Conservation (phyloP, 2,797 vertebrate genomes). For the Pygocentrus nattereri region DNA sequence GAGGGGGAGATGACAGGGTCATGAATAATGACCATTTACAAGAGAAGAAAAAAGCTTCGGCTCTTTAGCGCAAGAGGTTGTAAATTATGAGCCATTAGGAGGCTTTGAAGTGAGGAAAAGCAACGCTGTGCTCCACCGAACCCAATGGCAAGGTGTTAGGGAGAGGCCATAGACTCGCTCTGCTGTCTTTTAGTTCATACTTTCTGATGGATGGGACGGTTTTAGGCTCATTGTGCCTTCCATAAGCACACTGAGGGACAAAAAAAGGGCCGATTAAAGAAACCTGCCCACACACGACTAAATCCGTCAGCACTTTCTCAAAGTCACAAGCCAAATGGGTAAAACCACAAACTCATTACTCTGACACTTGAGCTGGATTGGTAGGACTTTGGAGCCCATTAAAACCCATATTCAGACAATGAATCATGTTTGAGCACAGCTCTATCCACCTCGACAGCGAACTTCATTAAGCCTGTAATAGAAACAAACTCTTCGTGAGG, state of each 20-base stretch:
- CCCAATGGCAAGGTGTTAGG: constrained; percentile 26
- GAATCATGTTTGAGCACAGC: not conserved
- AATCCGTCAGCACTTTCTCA: not conserved
- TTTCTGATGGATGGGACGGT: constrained; percentile 5
- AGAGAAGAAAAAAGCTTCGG: constrained; percentile 41
- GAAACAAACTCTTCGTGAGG: not conserved
- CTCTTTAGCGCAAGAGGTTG: constrained; percentile 53
- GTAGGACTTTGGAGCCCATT: not conserved
- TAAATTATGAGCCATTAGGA: constrained; percentile 65
- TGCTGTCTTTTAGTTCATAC: not conserved
- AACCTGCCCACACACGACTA: constrained; percentile 14
- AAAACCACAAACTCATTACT: constrained; percentile 4
- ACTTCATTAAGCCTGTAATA: not conserved
- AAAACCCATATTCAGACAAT: not conserved
- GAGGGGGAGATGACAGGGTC: constrained; percentile 59
- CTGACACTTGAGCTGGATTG: not conserved
- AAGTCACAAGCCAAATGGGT: not conserved
- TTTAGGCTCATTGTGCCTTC: not conserved
- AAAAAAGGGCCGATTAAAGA: not conserved
- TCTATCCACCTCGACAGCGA: not conserved
- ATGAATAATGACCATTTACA: constrained; percentile 70
- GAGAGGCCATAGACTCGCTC: not conserved
- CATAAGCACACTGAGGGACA: not conserved
- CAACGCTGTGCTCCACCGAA: constrained; percentile 19
- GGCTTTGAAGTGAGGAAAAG: constrained; percentile 63